phyloP scores from a whole-genome alignment of 1,140 invertebrate genomes.

The Meloidogyne hapla region DNA sequence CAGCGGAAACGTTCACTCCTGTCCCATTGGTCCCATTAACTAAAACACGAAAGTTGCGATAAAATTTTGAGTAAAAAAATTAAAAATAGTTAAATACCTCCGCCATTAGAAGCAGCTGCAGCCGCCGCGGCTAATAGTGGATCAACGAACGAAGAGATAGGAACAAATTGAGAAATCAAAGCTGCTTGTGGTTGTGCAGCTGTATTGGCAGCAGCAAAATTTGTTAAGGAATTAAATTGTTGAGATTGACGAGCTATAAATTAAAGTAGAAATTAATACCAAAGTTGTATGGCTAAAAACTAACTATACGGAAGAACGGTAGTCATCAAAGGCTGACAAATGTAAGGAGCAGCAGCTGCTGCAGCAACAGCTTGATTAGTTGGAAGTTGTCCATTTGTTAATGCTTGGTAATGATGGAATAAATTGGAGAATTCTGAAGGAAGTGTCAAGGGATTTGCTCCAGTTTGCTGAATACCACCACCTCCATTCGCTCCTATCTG shows the following conservation, averaged over 20 bases:
- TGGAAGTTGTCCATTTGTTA: conserved; percentile 1
- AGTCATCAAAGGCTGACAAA: conserved; percentile 15
- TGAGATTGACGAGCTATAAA: not conserved
- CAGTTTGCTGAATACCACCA: not conserved
- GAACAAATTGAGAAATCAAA: conserved; percentile 22
- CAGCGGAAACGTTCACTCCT: not conserved
- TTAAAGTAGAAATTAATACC: not conserved
- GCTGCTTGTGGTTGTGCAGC: conserved; percentile 5
- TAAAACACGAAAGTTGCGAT: not conserved
- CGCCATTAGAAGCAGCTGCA: conserved; percentile 12
- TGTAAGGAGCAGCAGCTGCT: conserved; percentile 18
- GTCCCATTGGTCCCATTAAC: not conserved
- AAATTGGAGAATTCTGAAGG: conserved; percentile 40
- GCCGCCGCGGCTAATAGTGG: conserved; percentile 20
- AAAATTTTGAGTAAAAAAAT: not conserved
- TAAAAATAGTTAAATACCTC: not conserved
- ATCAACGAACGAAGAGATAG: not conserved
- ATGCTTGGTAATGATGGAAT: conserved; percentile 51
- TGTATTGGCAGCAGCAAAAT: not conserved
- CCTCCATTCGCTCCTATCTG: not conserved
- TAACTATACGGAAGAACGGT: conserved; percentile 22
- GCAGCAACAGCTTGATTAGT: conserved; percentile 14
- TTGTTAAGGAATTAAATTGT: not conserved
- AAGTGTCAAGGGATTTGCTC: not conserved
- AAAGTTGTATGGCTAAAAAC: not conserved